These are phyloP conservation scores for Corvus hawaiiensis DNA, from an alignment of 2,113 vertebrate genomes.

Conservation along the genomic window DNA sequence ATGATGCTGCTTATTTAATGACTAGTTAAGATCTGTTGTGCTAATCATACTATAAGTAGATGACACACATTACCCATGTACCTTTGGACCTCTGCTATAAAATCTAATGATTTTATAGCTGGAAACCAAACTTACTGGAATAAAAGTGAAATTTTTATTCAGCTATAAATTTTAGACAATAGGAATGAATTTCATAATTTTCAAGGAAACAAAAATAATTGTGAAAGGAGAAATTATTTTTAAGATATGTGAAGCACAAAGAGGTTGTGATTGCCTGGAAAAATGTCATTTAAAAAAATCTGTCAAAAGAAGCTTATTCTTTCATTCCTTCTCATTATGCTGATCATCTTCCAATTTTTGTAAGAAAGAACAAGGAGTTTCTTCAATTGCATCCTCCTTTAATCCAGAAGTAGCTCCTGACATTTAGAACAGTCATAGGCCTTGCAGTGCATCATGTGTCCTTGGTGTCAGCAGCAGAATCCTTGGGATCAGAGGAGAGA, in stretches of 20 bases:
- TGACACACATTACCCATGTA: background rate
- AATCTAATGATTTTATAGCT: background rate
- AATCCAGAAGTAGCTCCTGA: background rate
- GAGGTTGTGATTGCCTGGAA: background rate
- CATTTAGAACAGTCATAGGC: background rate
- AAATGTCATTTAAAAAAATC: background rate
- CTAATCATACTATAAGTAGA: fast-evolving
- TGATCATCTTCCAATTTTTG: background rate
- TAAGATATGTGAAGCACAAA: background rate
- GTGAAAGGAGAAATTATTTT: background rate
- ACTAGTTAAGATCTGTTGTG: background rate
- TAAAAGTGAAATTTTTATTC: background rate
- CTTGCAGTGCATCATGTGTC: background rate
- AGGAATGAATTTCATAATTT: background rate
- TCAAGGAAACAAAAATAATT: background rate
- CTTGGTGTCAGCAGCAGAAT: background rate
- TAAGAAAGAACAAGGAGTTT: background rate
- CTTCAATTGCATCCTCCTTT: background rate
- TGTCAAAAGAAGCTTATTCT: background rate
- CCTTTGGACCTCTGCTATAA: background rate
- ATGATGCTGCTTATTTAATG: background rate
- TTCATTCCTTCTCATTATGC: background rate
- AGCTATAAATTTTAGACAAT: background rate
- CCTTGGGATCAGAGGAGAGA: background rate
- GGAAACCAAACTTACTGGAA: background rate